Percentiles rank a stretch among this genome's conserved stretches.
phyloP scores from a whole-genome alignment of 2,888 invertebrate genomes.

The Drosophila nr. fundita region DNA sequence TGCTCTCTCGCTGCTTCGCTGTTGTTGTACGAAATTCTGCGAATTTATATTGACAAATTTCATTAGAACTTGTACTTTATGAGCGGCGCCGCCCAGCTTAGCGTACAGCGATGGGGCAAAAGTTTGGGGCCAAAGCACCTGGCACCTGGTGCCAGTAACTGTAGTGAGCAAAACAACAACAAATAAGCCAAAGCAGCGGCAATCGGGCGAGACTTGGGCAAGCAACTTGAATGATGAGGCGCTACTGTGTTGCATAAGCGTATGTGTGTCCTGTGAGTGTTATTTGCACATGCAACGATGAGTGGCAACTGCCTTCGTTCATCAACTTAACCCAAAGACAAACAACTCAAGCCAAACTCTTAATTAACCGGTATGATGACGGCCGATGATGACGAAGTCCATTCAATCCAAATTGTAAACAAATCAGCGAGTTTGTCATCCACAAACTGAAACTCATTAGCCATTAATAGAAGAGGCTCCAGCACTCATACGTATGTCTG shows the following conservation, averaged over 20 bases:
- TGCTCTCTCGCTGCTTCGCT: slow-evolving; percentile 31
- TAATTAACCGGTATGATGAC: slow-evolving; percentile 55
- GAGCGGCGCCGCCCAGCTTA: slow-evolving; percentile 22
- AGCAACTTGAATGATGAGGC: slow-evolving; percentile 64
- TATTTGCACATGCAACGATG: slow-evolving; percentile 22
- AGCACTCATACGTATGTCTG: slow-evolving; percentile 12
- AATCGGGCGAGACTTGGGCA: slow-evolving; percentile 73
- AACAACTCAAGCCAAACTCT: slow-evolving; percentile 2
- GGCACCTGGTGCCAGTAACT: slow-evolving; percentile 60
- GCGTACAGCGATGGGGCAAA: background rate
- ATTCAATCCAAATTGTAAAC: slow-evolving; percentile 53
- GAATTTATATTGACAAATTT: slow-evolving; percentile 79
- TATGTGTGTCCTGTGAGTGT: slow-evolving; percentile 4
- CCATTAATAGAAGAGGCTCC: slow-evolving; percentile 4
- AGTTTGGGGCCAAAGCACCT: slow-evolving; percentile 10
- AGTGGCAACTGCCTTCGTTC: slow-evolving; percentile 7
- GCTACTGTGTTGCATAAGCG: slow-evolving; percentile 5
- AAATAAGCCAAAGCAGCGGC: slow-evolving; percentile 25
- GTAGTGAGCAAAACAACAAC: slow-evolving; percentile 52
- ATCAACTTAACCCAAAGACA: background rate
- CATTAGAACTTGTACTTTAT: slow-evolving; percentile 74
- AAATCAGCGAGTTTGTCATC: slow-evolving; percentile 47
- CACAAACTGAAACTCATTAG: slow-evolving; percentile 43
- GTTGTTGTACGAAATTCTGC: slow-evolving; percentile 65
- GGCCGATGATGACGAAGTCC: slow-evolving; percentile 8